phyloP scores from a whole-genome alignment of 1,140 invertebrate genomes.

The Chironomus striatipennis region DNA sequence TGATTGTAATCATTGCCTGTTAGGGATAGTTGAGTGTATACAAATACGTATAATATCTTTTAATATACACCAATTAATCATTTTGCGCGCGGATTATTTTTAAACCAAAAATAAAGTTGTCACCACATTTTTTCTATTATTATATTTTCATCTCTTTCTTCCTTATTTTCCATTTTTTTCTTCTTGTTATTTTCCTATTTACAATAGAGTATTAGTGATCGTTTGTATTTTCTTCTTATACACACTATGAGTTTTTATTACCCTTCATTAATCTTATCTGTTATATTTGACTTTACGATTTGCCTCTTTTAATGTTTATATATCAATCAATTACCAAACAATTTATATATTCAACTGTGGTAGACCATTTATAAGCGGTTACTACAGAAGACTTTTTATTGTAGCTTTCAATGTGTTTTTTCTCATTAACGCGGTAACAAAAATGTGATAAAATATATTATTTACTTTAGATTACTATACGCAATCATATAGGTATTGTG shows the following conservation, averaged over 20 bases:
- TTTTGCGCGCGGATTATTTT: neutral
- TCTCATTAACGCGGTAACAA: neutral
- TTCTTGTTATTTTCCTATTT: no score
- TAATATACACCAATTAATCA: neutral
- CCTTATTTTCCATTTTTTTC: neutral
- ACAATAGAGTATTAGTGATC: neutral
- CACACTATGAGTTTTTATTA: neutral
- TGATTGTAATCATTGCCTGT: no score
- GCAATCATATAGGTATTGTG: no score
- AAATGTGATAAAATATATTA: neutral
- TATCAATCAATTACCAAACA: neutral
- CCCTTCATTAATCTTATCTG: neutral
- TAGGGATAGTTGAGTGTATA: no score
- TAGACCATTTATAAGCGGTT: neutral
- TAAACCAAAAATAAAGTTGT: neutral
- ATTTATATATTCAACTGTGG: neutral
- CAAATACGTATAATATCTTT: neutral
- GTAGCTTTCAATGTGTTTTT: neutral
- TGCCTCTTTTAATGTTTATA: neutral
- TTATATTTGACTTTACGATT: conserved; percentile 14
- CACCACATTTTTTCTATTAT: neutral
- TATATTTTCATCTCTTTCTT: neutral
- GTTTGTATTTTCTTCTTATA: neutral
- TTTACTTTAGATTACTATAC: neutral
- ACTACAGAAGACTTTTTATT: neutral